These are phyloP conservation scores for Falco berigora DNA, from an alignment of 2,797 vertebrate species.

Conservation along the genomic window DNA sequence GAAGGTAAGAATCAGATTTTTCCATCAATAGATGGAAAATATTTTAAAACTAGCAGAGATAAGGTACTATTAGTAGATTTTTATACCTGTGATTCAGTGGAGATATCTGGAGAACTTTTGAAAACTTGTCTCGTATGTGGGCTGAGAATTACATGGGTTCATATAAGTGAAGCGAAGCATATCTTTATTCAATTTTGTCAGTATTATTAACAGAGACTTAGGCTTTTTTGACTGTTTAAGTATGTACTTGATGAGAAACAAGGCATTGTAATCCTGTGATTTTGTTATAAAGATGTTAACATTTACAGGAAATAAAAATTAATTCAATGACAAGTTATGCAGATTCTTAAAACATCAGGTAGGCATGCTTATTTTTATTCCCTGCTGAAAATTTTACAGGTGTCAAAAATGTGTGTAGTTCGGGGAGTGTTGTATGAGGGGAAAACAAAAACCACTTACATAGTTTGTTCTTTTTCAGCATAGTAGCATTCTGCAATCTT, in stretches of 20 bases:
- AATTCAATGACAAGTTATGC: neutral
- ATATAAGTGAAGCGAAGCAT: neutral
- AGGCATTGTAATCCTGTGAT: neutral
- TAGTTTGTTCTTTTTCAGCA: neutral
- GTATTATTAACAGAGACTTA: neutral
- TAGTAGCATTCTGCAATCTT: neutral
- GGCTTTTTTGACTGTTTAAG: neutral
- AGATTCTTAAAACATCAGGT: neutral
- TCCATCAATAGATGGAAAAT: neutral
- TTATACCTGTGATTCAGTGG: neutral
- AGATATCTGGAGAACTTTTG: neutral
- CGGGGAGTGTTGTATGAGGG: neutral
- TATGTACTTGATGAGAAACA: neutral
- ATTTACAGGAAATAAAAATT: neutral
- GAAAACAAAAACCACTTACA: rapidly evolving
- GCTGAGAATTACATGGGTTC: neutral
- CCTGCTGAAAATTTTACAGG: neutral
- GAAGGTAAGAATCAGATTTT: neutral
- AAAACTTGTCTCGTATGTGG: neutral
- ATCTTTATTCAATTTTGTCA: neutral
- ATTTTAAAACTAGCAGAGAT: neutral
- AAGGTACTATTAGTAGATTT: neutral
- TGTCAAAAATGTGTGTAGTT: neutral
- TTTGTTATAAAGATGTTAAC: neutral
- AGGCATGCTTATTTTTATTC: neutral